Base-by-base conservation (phyloP, 1,140 invertebrate genomes). In the Drosophila athabasca region DNA sequence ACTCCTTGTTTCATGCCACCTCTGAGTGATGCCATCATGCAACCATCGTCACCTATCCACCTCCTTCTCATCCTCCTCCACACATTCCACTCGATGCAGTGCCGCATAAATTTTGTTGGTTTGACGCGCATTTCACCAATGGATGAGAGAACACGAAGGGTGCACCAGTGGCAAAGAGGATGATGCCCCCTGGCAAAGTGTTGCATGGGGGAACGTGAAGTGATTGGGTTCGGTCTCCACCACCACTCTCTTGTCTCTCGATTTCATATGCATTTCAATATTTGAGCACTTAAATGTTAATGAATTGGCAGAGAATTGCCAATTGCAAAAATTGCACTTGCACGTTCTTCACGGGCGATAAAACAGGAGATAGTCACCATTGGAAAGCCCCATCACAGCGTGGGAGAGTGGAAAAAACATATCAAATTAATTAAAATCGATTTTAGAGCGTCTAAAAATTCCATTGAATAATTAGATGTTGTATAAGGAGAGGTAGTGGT, bases 51-150 rank as follows among this genome's bases (percentile, higher is more conserved):
- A 39, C 35, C 35, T 39, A 13, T 39, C 35, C 35, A 5, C 3
- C 11, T 39, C 35, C 35, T 4, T 43, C 35, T 26, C 3, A 13
- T 39, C 35, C 35, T 4, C 51, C 8, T 49, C 54, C 53, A 44
- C 68, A 49, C 52, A 51, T 70, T 58, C 15, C 19, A 31, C 19
- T 59, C 66, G 55, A 71, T 79, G 81, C 80, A 80, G 72, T 76
- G 81, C 46, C 64, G 73, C 73, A 84, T 73, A 85, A 73, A 84
- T 80, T 84, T 64, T 29, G 60, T 66, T 80, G 77, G 55, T 55
- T 66, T 77, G 74, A 71, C 59, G 53, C 50, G 51, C 45, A 54
- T 66, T 68, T 67, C 35, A 15, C 31, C 50, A 62, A 51, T 62
- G 55, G 26, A 51, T 43, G 8, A 26, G 9, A 5, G 8, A 35